Percentiles rank a stretch among this genome's conserved stretches.
Conservation (phyloP, 2,113 vertebrate genomes). For the Lagenorhynchus albirostris region DNA sequence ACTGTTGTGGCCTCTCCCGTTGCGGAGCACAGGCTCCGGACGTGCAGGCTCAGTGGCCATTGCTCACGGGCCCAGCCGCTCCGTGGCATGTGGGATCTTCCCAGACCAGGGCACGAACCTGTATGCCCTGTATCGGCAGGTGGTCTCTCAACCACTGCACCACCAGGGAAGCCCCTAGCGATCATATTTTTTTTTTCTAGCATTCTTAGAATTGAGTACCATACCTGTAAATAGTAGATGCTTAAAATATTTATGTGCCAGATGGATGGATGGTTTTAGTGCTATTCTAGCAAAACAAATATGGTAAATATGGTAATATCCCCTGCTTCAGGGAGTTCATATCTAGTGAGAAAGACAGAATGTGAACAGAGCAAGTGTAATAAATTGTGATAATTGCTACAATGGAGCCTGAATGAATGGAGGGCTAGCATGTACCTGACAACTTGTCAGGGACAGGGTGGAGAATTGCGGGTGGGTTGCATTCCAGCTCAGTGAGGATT, state of each 20-base stretch:
- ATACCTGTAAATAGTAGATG: background rate
- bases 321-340: background rate
- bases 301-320: background rate
- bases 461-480: background rate
- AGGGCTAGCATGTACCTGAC: background rate
- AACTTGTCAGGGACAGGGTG: background rate
- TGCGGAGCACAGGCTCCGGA: too few relatives aligned
- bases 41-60: too few relatives aligned
- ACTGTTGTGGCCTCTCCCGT: too few relatives aligned
- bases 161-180: background rate
- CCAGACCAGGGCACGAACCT: too few relatives aligned
- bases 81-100: too few relatives aligned
- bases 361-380: background rate
- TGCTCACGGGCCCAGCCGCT: too few relatives aligned
- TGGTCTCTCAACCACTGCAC: too few relatives aligned
- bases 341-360: background rate
- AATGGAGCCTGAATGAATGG: background rate
- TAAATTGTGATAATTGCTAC: background rate
- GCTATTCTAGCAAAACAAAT: conserved; percentile 1
- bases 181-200: background rate
- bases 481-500: background rate
- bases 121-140: too few relatives aligned
- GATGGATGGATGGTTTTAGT: background rate
- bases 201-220: conserved; percentile 23
- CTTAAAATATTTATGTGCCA: conserved; percentile 27